Percentiles rank a stretch among this genome's conserved stretches.
Conservation (phyloP, 2,113 vertebrate genomes). For the Ginglymostoma cirratum region DNA sequence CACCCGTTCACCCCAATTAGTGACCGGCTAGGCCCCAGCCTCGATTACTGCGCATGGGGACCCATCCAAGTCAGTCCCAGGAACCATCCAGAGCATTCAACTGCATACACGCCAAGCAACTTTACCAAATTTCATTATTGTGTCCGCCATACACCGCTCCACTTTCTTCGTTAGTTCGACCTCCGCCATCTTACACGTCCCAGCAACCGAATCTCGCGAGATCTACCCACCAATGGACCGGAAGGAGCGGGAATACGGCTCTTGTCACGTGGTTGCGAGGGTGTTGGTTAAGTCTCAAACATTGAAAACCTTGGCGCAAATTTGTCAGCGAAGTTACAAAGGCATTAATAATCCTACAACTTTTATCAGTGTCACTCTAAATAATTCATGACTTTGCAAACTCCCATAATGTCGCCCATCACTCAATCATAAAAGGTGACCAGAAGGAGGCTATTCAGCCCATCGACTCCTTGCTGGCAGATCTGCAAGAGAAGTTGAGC, state of each 20-base stretch:
- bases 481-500: not conserved
- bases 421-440: not conserved
- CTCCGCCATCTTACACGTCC: constrained; percentile 66
- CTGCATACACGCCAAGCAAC: not conserved
- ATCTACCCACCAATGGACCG: constrained; percentile 37
- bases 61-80: not conserved
- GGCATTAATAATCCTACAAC: not conserved
- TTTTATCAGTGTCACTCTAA: not conserved
- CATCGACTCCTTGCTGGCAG: not conserved
- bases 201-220: constrained; percentile 49
- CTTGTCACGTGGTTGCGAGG: not conserved
- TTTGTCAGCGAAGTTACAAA: no score
- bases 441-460: not conserved
- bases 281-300: no score
- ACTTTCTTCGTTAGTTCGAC: constrained; percentile 74
- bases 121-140: constrained; percentile 77
- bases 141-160: constrained; percentile 84
- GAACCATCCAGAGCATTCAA: no score
- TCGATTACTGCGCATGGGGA: not conserved
- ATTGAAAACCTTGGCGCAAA: no score
- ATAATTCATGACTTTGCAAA: not conserved
- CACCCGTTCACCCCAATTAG: not conserved
- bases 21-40: not conserved
- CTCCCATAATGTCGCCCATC: not conserved
- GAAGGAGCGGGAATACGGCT: not conserved